Percentiles rank a stretch among this genome's conserved stretches.
Conservation (phyloP, 1,140 invertebrate species). For the Phymastichus coffea region DNA sequence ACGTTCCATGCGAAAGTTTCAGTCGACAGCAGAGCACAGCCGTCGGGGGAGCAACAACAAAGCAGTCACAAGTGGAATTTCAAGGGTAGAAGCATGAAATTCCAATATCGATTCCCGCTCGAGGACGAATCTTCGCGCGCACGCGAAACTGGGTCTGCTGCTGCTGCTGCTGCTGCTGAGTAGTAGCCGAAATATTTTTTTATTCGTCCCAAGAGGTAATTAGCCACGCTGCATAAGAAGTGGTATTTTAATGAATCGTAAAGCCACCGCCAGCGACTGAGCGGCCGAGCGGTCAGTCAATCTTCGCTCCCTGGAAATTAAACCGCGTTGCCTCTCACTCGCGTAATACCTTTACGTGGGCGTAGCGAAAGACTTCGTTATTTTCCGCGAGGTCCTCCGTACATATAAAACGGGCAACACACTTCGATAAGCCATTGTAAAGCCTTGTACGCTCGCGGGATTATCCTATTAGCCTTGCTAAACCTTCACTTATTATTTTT, state of each 20-base stretch:
- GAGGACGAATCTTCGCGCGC: slow-evolving; percentile 1
- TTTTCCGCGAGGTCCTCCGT: slow-evolving; percentile 12
- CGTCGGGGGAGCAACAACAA: no score
- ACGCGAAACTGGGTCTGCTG: no score
- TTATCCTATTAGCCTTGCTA: no score
- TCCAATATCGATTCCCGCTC: slow-evolving; percentile 29
- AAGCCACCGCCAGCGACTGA: slow-evolving; percentile 37
- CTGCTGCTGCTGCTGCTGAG: no score
- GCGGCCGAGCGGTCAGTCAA: slow-evolving; percentile 38
- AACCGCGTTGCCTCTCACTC: slow-evolving; percentile 33
- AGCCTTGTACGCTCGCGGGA: no score
- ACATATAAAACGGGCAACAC: no score
- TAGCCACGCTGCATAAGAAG: slow-evolving; percentile 39
- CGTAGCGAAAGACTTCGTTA: slow-evolving; percentile 36
- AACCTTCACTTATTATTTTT: no score
- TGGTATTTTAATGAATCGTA: slow-evolving; percentile 52
- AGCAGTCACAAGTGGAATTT: slow-evolving; percentile 23
- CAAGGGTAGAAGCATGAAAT: slow-evolving; percentile 28
- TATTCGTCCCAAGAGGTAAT: not conserved
- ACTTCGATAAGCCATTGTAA: no score
- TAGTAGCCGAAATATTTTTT: slow-evolving; percentile 41
- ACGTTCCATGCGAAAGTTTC: no score
- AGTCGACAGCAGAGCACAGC: no score
- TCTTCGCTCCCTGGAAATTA: slow-evolving; percentile 42
- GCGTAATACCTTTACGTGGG: slow-evolving; percentile 29